Conservation (phyloP, 2,113 vertebrate species). For the Pycnonotus jocosus region DNA sequence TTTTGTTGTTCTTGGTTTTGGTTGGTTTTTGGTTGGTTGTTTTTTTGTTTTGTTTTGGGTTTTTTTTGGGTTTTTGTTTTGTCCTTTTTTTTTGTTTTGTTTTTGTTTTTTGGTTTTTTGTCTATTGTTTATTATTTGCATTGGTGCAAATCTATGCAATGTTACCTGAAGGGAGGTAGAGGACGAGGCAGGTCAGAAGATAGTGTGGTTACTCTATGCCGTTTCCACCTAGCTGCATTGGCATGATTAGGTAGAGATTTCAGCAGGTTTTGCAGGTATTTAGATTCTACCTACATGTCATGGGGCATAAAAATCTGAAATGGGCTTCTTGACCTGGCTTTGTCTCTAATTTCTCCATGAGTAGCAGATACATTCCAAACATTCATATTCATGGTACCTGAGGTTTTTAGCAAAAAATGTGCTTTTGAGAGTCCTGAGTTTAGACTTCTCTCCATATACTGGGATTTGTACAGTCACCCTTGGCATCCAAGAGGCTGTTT, state of each 20-base stretch:
- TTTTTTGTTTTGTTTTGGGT: too few relatives aligned
- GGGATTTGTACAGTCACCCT: background rate
- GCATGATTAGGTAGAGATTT: background rate
- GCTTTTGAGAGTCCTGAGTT: background rate
- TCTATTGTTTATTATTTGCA: background rate
- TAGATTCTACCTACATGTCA: background rate
- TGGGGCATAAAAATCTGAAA: background rate
- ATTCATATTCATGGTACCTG: background rate
- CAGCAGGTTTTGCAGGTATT: background rate
- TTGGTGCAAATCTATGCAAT: background rate
- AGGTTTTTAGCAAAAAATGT: background rate
- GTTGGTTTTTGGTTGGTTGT: too few relatives aligned
- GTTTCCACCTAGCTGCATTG: background rate
- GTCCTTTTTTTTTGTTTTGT: too few relatives aligned
- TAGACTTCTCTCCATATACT: background rate
- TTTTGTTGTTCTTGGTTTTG: too few relatives aligned
- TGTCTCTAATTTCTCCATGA: background rate
- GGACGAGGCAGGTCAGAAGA: background rate
- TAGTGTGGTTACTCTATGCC: background rate
- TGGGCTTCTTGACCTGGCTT: background rate
- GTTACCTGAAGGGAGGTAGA: background rate
- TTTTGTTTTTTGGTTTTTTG: background rate
- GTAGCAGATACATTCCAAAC: background rate
- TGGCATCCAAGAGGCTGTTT: rapidly evolving
- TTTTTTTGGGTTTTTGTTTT: background rate